Percentiles rank a stretch among this genome's conserved stretches.
Evolutionary conservation across 1,140 invertebrate genomes (phyloP).

Genomic region (Metaphire vulgaris): DNA sequence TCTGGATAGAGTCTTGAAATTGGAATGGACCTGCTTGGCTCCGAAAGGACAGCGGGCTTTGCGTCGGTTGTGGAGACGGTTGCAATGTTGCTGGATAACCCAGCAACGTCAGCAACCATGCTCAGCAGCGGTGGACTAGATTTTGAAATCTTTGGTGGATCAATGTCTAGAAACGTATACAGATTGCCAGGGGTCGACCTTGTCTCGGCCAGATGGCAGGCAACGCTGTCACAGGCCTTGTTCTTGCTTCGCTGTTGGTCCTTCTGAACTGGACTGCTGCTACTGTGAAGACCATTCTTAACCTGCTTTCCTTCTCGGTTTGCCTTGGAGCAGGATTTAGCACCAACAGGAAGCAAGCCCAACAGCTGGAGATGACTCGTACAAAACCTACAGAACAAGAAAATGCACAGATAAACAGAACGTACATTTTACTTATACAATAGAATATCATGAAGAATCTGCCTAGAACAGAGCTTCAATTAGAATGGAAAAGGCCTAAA

Average conservation of each 20-base stretch:
- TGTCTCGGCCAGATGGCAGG: background rate
- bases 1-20: constrained; percentile 49
- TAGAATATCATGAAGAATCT: no score
- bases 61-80: background rate
- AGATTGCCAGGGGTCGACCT: background rate
- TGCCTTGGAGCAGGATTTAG: background rate
- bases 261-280: background rate
- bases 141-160: background rate
- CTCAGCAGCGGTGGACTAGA: background rate
- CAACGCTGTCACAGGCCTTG: background rate
- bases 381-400: background rate
- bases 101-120: background rate
- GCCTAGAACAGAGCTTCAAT: no score
- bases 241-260: background rate
- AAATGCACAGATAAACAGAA: constrained; percentile 6
- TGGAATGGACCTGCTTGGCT: background rate
- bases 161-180: background rate
- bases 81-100: background rate
- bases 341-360: background rate
- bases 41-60: background rate
- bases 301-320: background rate
- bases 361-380: background rate
- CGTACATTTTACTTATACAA: background rate
- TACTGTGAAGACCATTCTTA: background rate
- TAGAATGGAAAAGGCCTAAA: no score